Percentiles rank a stretch among this genome's conserved stretches.
Evolutionary conservation across 2,113 vertebrate genomes (phyloP).

Genomic region (Coptodon bakossiorum): DNA sequence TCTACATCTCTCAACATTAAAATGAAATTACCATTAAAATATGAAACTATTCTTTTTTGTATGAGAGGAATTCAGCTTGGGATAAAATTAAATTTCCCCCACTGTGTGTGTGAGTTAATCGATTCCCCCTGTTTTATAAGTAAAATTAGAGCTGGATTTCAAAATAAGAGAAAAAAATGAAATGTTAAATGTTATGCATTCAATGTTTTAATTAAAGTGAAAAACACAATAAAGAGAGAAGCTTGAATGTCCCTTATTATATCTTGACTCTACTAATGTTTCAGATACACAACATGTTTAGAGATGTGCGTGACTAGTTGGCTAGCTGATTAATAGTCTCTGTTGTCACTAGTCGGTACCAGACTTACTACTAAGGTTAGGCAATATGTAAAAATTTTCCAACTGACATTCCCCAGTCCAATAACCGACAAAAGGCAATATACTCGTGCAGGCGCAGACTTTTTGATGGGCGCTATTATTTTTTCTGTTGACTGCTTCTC

Average conservation of each 20-base stretch:
- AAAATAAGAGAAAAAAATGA: not conserved
- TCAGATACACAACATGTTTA: not conserved
- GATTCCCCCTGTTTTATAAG: not conserved
- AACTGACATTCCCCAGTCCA: not conserved
- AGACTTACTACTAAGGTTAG: not conserved
- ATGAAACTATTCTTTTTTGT: not conserved
- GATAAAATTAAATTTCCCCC: not conserved
- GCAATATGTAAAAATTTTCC: not conserved
- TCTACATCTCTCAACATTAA: not conserved
- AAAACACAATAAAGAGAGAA: not conserved
- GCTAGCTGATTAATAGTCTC: not conserved
- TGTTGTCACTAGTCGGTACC: not conserved
- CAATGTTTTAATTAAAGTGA: not conserved
- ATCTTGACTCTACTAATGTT: not conserved
- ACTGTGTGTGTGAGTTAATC: not conserved
- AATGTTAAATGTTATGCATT: not conserved
- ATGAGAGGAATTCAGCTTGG: not conserved
- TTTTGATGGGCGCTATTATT: not conserved
- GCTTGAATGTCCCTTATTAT: not conserved
- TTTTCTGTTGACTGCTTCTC: not conserved
- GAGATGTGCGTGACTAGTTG: not conserved
- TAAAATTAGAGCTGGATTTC: not conserved
- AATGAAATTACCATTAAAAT: not conserved
- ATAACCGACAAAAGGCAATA: not conserved
- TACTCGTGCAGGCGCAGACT: accelerated